Evolutionary conservation across 2,113 vertebrate genomes (phyloP).

Genomic region (Phaethornis superciliosus): DNA sequence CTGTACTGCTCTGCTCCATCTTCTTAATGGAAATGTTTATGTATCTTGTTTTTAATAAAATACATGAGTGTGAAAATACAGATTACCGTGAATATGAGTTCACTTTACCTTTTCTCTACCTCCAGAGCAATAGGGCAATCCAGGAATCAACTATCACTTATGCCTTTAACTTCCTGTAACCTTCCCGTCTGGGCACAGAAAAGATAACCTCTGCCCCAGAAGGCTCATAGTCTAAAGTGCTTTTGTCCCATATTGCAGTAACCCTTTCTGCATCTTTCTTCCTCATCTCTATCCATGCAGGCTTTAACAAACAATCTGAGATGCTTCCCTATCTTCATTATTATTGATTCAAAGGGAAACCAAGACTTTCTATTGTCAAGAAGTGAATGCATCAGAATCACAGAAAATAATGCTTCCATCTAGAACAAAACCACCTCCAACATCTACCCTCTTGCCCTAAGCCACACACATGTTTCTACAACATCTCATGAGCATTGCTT

Average conservation of each 20-base stretch:
- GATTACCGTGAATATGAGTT: not conserved
- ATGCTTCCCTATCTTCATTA: not conserved
- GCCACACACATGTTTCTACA: not conserved
- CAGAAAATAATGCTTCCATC: not conserved
- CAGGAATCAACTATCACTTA: slow-evolving; percentile 39
- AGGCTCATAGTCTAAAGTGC: not conserved
- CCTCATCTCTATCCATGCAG: not conserved
- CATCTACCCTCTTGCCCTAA: not conserved
- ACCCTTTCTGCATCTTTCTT: slow-evolving; percentile 11
- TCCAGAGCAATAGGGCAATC: not conserved
- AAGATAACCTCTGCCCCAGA: slow-evolving; percentile 60
- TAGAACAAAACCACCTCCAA: not conserved
- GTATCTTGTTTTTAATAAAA: not conserved
- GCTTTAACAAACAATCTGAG: not conserved
- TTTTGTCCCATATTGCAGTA: not conserved
- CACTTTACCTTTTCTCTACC: slow-evolving; percentile 24
- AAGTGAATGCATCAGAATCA: not conserved
- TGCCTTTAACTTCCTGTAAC: slow-evolving; percentile 60
- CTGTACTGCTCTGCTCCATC: not conserved
- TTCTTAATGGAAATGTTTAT: not conserved
- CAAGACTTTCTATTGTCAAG: not conserved
- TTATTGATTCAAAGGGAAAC: not conserved
- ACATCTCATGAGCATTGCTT: not conserved
- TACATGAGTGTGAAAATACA: not conserved
- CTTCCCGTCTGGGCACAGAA: slow-evolving; percentile 54